Percentiles rank a stretch among this genome's conserved stretches.
Conservation (phyloP, 2,113 vertebrate species). For the Halichoerus grypus region DNA sequence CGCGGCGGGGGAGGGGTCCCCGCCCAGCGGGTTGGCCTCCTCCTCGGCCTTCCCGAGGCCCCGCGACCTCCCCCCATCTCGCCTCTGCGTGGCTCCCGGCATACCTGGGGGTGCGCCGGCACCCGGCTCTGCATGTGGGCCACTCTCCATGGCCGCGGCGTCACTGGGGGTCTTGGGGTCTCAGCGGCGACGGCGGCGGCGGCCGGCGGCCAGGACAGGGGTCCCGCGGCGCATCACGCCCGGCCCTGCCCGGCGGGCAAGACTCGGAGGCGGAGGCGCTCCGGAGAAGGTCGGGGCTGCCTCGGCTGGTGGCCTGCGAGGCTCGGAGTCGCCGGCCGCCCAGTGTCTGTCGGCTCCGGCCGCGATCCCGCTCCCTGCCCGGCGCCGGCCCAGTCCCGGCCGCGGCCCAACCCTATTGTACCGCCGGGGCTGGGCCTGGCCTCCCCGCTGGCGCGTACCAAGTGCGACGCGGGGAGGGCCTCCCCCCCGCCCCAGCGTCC, state of each 20-base stretch:
- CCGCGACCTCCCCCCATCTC: background rate
- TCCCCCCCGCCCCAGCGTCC: background rate
- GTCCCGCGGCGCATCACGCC: constrained; percentile 77
- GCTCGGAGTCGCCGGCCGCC: constrained; percentile 19
- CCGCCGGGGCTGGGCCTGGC: constrained; percentile 81
- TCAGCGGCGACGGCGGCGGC: constrained; percentile 74
- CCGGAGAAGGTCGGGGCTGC: background rate
- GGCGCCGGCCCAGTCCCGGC: constrained; percentile 65
- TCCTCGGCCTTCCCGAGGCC: background rate
- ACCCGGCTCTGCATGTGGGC: constrained; percentile 64
- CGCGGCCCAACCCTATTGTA: constrained; percentile 81
- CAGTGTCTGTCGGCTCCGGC: background rate
- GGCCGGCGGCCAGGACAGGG: constrained; percentile 65
- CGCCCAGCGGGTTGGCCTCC: constrained; percentile 39
- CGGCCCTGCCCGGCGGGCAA: constrained; percentile 51
- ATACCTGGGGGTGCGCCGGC: constrained; percentile 74
- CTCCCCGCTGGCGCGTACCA: constrained; percentile 69
- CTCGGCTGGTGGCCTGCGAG: background rate
- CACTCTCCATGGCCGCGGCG: constrained; percentile 77
- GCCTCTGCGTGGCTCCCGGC: background rate
- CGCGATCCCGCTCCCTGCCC: constrained; percentile 23
- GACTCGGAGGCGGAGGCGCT: background rate
- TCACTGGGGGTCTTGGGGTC: constrained; percentile 34
- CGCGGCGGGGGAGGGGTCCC: constrained; percentile 68
- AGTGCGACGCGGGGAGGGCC: constrained; percentile 59